A percentile compares a stretch with the other conserved stretches of the same genome.
Conservation (phyloP, 2,113 vertebrate species). For the Symphodus melops region DNA sequence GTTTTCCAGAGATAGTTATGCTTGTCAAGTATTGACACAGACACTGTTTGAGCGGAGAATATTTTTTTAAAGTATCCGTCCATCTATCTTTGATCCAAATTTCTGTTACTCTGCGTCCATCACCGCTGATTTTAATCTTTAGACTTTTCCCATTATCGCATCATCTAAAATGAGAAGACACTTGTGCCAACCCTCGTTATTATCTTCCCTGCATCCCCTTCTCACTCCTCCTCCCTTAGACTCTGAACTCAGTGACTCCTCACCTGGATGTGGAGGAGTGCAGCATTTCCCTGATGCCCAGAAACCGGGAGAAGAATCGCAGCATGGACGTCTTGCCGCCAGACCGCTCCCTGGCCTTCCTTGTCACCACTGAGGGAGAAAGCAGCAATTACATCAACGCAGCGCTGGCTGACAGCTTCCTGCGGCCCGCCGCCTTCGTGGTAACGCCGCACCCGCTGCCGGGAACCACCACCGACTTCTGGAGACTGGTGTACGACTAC, state of each 20-base stretch:
- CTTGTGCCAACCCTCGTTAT: constrained; percentile 28
- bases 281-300: constrained; percentile 93
- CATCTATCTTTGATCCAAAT: constrained; percentile 50
- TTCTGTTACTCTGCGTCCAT: constrained; percentile 40
- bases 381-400: constrained; percentile 96
- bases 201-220: constrained; percentile 11
- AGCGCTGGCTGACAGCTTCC: constrained; percentile 94
- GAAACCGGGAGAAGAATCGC: constrained; percentile 96
- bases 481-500: constrained; percentile 95
- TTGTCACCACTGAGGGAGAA: constrained; percentile 92
- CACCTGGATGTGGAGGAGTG: constrained; percentile 95
- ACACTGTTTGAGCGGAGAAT: constrained; percentile 30
- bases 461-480: constrained; percentile 94
- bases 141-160: constrained; percentile 39
- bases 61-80: constrained; percentile 44
- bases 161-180: constrained; percentile 27
- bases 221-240: constrained; percentile 76
- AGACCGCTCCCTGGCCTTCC: constrained; percentile 94
- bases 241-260: constrained; percentile 94
- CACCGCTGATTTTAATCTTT: constrained; percentile 47
- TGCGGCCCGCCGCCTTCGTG: constrained; percentile 90
- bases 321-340: constrained; percentile 96
- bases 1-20: constrained; percentile 56
- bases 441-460: constrained; percentile 95
- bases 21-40: constrained; percentile 50